A percentile compares a stretch with the other conserved stretches of the same genome.
Conservation (phyloP, 2,797 vertebrate species). For the Leptatherina wallacei region DNA sequence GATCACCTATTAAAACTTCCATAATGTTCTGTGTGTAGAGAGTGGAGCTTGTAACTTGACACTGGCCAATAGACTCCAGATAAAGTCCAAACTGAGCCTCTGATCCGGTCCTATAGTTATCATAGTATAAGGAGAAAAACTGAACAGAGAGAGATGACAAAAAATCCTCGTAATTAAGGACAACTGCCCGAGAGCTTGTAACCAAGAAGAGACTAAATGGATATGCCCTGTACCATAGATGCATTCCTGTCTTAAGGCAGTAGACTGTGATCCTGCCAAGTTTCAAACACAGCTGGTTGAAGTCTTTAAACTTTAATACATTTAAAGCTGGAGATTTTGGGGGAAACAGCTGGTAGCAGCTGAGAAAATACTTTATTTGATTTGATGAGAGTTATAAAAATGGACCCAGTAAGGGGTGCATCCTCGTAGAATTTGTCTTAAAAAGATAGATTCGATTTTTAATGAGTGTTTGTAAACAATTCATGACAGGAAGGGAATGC, state of each 20-base stretch:
- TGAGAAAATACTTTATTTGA: slow-evolving; percentile 43
- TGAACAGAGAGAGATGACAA: slow-evolving; percentile 56
- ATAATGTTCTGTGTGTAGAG: slow-evolving; percentile 73
- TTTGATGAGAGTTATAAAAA: slow-evolving; percentile 27
- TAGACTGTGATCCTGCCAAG: slow-evolving; percentile 55
- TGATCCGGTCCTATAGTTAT: slow-evolving; percentile 63
- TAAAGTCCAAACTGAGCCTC: slow-evolving; percentile 64
- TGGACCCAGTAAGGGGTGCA: slow-evolving; percentile 17
- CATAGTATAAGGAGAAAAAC: slow-evolving; percentile 46
- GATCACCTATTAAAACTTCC: slow-evolving; percentile 81
- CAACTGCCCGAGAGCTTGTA: slow-evolving; percentile 50
- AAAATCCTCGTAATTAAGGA: slow-evolving; percentile 58
- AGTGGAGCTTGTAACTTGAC: slow-evolving; percentile 74
- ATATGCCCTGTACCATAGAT: slow-evolving; percentile 43
- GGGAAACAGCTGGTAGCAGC: slow-evolving; percentile 41
- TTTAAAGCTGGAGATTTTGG: slow-evolving; percentile 57
- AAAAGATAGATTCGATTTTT: neutral
- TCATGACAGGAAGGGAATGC: neutral
- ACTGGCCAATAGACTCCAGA: slow-evolving; percentile 65
- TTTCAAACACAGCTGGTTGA: slow-evolving; percentile 44
- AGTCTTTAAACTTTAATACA: slow-evolving; percentile 56
- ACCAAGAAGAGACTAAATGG: slow-evolving; percentile 47
- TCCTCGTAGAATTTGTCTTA: slow-evolving; percentile 10
- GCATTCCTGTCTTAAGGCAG: slow-evolving; percentile 57
- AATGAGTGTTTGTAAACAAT: neutral